Base-by-base conservation (phyloP, 2,888 invertebrate species). In the Temnothorax ravouxi region DNA sequence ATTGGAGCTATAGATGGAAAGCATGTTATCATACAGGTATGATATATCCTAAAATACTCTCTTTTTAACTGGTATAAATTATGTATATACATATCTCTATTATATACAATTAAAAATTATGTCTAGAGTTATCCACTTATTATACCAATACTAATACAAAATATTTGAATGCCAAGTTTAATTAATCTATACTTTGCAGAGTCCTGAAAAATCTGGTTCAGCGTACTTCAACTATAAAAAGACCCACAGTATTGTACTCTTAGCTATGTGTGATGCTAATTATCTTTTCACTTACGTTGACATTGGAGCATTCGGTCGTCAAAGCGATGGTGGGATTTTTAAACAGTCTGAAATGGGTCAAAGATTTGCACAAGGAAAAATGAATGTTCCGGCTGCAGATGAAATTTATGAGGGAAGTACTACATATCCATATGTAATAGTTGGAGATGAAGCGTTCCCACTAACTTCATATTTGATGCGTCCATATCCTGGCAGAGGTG, bases 361-460 rank as follows among this genome's bases (percentile, higher is more conserved):
- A 25, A 13, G 11, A 56, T 56, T 56, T 56, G 25, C 56, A 56
- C 56, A 56, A 56, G 25, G 25, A 4, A 56, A 56, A 56, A 56
- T 56, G 25, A 21, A 56, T 56, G 25, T 56, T 56, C 25, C 56
- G 5, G 25, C 13, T 56, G 3, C 56, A 15, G 59, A 59, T 59
- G 15, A 59, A 59, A 59, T 59, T 59, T 59, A 59, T 59, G 56
- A 56, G 5, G 9, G 2, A 59, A 59, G 59, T 29, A 4, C 59
- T 59, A 29, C 13, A 29, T 59, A 59, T 59, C 29, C 59, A 6
- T 59, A 59, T 15, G 59, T 59, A 25, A 25, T 59, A 59, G 59
- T 59, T 59, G 59, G 25, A 59, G 29, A 59, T 29, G 59, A 59
- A 59, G 59, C 59, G 2, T 59, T 59, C 29, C 59, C 29, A 59